A percentile compares a stretch with the other conserved stretches of the same genome.
Conservation (phyloP, 1,140 invertebrate species). For the Frieseomelitta varia region DNA sequence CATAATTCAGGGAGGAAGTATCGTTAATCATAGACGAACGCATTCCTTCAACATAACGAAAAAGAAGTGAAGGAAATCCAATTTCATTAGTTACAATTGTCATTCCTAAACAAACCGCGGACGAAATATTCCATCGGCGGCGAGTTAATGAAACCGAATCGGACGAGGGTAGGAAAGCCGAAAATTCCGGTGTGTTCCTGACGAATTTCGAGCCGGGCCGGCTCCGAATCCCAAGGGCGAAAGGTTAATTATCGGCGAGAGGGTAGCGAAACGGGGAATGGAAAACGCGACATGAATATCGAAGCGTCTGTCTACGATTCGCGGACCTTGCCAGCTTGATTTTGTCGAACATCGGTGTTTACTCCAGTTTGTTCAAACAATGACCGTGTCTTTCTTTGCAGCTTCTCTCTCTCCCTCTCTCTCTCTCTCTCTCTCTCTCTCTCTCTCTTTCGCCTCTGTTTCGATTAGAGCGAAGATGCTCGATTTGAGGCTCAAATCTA, state of each 20-base stretch:
- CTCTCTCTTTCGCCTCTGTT: background rate
- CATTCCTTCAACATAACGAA: background rate
- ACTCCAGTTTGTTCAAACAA: conserved; percentile 61
- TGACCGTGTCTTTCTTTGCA: conserved; percentile 47
- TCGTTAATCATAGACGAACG: background rate
- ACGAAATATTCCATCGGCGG: background rate
- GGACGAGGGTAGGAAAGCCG: background rate
- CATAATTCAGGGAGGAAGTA: background rate
- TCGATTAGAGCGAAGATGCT: background rate
- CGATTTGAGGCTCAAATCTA: too few relatives aligned
- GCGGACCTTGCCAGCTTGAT: conserved; percentile 48
- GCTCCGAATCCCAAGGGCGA: conserved; percentile 32
- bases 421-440: background rate
- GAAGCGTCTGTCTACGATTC: conserved; percentile 51
- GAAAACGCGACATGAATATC: conserved; percentile 60
- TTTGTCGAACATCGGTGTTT: conserved; percentile 58
- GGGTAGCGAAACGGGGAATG: conserved; percentile 20
- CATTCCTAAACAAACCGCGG: background rate
- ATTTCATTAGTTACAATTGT: background rate
- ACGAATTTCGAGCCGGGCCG: conserved; percentile 1
- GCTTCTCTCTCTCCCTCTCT: conserved; percentile 28
- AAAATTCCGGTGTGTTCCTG: conserved; percentile 18
- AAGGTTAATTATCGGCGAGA: conserved; percentile 45
- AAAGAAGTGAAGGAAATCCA: too few relatives aligned
- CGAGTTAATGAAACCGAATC: conserved; percentile 31